phyloP scores from a whole-genome alignment of 23 tunicate genomes.

The Ascidia mentula region DNA sequence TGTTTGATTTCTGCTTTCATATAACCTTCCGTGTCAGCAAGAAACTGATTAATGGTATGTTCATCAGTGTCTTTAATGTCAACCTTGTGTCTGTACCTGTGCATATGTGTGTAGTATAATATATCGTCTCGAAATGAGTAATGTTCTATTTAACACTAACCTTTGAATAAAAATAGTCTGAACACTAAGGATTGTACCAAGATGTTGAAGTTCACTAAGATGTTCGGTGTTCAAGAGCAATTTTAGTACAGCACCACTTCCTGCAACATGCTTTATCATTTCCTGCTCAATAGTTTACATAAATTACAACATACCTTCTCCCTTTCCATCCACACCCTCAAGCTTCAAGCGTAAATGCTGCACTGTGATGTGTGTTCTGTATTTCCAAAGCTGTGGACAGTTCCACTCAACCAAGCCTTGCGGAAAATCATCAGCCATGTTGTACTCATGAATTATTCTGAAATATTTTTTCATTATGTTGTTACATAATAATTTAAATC shows the following conservation, averaged over 20 bases:
- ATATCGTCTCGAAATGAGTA: neutral
- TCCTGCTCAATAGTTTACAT: no score
- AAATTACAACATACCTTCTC: no score
- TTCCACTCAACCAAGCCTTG: constrained; percentile 36
- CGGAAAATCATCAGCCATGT: neutral
- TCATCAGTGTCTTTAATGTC: constrained; percentile 66
- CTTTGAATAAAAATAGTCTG: constrained; percentile 4
- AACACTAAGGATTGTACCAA: neutral
- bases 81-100: constrained; percentile 61
- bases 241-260: constrained; percentile 9
- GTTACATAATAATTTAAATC: no score
- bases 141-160: neutral
- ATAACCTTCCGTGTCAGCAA: constrained; percentile 31
- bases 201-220: constrained; percentile 10
- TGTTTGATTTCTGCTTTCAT: constrained; percentile 21
- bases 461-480: no score
- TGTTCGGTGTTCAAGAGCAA: constrained; percentile 2
- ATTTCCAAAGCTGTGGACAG: constrained; percentile 35
- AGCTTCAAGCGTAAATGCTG: constrained; percentile 30
- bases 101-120: neutral
- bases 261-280: neutral
- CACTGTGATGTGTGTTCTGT: constrained; percentile 24
- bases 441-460: constrained; percentile 27
- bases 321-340: constrained; percentile 18
- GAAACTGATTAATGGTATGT: constrained; percentile 29